Evolutionary conservation across 2,888 invertebrate genomes (phyloP), one percentile per base, ranked within the genome.

Genomic region (Apantesis nais): DNA sequence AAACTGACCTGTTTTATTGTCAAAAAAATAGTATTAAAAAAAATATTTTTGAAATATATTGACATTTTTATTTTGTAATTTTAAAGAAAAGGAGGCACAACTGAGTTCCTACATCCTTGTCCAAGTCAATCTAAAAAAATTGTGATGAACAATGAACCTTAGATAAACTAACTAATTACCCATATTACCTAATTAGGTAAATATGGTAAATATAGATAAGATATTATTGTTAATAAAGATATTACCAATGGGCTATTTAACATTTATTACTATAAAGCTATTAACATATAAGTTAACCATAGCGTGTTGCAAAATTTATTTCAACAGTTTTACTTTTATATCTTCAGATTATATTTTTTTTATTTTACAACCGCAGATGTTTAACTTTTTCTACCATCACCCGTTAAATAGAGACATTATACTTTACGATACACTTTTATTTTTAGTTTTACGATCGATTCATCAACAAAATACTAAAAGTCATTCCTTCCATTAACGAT

Each of bases 391-490:
- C 63, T 67, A 48, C 70, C 63, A 70, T 74, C 70, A 78, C 73
- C 76, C 63, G 70, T 70, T 81, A 85, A 87, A 91, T 89, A 81
- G 81, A 90, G 88, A 85, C 81, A 85, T 89, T 84, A 82, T 75
- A 79, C 89, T 89, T 87, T 87, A 88, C 86, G 83, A 75, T 67
- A 78, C 76, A 74, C 78, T 86, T 88, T 92, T 88, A 88, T 74
- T 88, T n/a, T 92, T 88, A 88, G 74, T 84, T 91, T 93, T 91
- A 93, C 86, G 88, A 88, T 86, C 91, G 85, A 92, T 93, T 80
- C 84, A 88, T 93, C 91, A 93, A 83, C 85, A 82, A 85, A 87
- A 85, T 89, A 89, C 90, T 93, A 92, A 93, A 94, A 87, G 92
- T 93, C 92, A 92, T 91, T 86, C 86, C 81, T 85, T 80, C 88